These are phyloP conservation scores for Noctua pronuba DNA, from an alignment of 2,888 invertebrate genomes.

Conservation along the genomic window DNA sequence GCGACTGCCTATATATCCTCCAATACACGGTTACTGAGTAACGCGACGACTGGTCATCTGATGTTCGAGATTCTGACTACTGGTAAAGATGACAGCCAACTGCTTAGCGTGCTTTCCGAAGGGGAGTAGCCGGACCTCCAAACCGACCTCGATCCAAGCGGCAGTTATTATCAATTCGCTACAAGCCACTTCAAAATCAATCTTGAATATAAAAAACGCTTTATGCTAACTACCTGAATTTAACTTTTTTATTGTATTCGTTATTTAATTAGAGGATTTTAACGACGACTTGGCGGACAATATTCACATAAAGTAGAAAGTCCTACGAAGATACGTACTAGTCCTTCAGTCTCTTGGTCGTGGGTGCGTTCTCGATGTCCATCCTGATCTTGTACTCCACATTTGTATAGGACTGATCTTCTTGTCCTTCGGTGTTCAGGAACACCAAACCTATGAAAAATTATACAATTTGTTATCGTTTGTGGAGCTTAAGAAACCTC, in stretches of 20 bases:
- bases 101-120: no score
- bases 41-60: neutral
- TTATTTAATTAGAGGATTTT: neutral
- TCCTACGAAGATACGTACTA: constrained; percentile 78
- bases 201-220: neutral
- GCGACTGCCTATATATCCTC: neutral
- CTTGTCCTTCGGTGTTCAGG: constrained; percentile 73
- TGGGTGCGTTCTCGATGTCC: constrained; percentile 93
- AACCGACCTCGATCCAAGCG: neutral
- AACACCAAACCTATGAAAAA: constrained; percentile 85
- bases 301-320: neutral
- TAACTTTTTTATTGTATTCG: neutral
- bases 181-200: neutral
- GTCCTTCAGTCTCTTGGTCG: constrained; percentile 90
- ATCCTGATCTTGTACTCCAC: constrained; percentile 93
- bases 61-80: neutral
- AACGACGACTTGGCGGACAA: neutral
- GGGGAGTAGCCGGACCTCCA: neutral
- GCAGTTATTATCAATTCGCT: neutral
- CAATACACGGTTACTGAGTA: neutral
- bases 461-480: neutral
- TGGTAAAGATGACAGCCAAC: no score
- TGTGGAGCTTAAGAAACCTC: neutral
- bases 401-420: constrained; percentile 70
- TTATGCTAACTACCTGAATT: neutral